These are phyloP conservation scores for Leucania comma DNA, from an alignment of 2,888 invertebrate genomes.

Conservation along the genomic window DNA sequence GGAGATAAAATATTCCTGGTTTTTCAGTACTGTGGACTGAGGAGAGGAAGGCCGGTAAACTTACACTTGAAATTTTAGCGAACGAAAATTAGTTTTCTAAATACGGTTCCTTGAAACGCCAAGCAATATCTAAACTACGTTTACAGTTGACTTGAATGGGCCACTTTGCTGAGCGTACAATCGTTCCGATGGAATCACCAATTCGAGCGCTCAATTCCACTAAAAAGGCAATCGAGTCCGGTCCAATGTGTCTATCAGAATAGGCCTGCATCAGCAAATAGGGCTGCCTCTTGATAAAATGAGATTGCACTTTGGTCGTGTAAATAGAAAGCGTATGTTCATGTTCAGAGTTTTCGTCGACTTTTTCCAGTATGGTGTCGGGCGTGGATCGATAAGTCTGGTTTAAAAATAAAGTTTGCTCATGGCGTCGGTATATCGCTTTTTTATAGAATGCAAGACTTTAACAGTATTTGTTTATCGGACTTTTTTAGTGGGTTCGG, in stretches of 20 bases:
- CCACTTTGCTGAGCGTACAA: slow-evolving; percentile 59
- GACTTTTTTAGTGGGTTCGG: too few species aligned
- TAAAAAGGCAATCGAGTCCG: slow-evolving; percentile 64
- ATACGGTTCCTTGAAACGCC: slow-evolving; percentile 33
- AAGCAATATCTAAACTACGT: slow-evolving; percentile 47
- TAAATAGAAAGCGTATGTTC: slow-evolving; percentile 41
- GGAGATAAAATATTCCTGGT: too few species aligned
- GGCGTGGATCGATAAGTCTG: slow-evolving; percentile 25
- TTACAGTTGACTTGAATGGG: slow-evolving; percentile 55
- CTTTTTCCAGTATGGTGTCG: slow-evolving; percentile 25
- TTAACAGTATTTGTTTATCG: background rate
- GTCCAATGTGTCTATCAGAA: slow-evolving; percentile 61
- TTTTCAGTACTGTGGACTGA: too few species aligned
- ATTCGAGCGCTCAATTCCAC: slow-evolving; percentile 58
- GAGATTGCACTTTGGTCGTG: slow-evolving; percentile 50
- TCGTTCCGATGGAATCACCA: slow-evolving; percentile 57
- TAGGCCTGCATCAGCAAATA: slow-evolving; percentile 61
- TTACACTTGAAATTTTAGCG: too few species aligned
- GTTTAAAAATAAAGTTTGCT: slow-evolving; percentile 8
- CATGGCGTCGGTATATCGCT: background rate
- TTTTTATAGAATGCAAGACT: background rate
- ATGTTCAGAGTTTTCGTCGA: background rate
- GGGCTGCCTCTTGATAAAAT: slow-evolving; percentile 46
- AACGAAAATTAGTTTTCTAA: slow-evolving; percentile 34
- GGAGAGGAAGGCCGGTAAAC: too few species aligned